These are phyloP conservation scores for Papilio glaucus DNA, from an alignment of 1,140 invertebrate species.

Conservation along the genomic window DNA sequence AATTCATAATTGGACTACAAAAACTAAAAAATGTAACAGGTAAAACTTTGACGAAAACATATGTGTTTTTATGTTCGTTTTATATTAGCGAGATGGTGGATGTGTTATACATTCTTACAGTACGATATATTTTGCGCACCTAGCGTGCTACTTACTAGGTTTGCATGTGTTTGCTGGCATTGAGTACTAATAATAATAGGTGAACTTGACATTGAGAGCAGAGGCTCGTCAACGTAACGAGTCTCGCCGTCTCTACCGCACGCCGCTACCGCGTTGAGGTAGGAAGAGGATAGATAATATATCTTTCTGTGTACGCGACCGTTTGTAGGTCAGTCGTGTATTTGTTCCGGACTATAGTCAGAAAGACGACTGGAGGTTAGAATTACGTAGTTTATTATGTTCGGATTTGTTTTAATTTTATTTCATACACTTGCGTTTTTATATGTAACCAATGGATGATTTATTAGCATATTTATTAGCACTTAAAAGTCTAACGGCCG, in stretches of 20 bases:
- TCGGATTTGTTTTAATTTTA: conserved; percentile 56
- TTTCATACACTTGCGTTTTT: conserved; percentile 24
- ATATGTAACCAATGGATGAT: background rate
- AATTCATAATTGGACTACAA: background rate
- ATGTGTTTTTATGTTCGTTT: background rate
- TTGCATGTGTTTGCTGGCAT: conserved; percentile 79
- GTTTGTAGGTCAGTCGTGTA: conserved; percentile 82
- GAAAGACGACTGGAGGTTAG: conserved; percentile 82
- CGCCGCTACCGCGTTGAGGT: conserved; percentile 48
- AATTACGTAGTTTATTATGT: conserved; percentile 72
- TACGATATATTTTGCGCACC: conserved; percentile 47
- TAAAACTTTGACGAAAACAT: background rate
- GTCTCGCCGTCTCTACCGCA: conserved; percentile 67
- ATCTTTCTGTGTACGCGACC: conserved; percentile 71
- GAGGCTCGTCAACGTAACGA: conserved; percentile 79
- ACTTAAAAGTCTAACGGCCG: background rate
- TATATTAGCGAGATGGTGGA: conserved; percentile 8
- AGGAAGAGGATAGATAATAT: conserved; percentile 65
- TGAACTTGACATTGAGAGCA: conserved; percentile 83
- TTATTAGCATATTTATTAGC: background rate
- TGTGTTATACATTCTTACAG: background rate
- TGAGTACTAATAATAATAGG: conserved; percentile 83
- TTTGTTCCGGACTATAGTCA: conserved; percentile 81
- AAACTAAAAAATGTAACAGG: background rate
- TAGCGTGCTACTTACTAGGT: conserved; percentile 59